Base-by-base conservation (phyloP, 2,113 vertebrate species). In the Melanerpes aurifrons region DNA sequence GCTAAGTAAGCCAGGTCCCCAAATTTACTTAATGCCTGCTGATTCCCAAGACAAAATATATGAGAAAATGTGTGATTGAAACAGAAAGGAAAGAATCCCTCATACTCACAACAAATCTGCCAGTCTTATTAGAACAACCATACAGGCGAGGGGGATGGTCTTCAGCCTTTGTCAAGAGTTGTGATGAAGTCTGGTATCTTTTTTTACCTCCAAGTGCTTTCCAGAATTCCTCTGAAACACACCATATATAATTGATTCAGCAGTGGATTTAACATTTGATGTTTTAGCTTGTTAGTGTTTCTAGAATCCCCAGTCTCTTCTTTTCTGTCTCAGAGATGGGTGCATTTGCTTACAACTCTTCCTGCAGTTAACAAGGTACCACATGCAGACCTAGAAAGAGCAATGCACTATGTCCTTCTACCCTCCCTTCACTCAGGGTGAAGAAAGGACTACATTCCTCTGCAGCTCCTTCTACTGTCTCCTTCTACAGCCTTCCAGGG, bases 121-220 rank as follows among this genome's bases (percentile, higher is more conserved):
- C 99, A 1, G 98, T 98, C 94, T 99, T 99, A 95, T 99, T 99
- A 91, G 99, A 99, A 91, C 99, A 99, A 63, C 98, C 98, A 3
- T 98, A 99, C 26, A 99, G 97, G 73, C 98, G 98, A 62, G 98
- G 98, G 1, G 97, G 98, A 48, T 97, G 98, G 68, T 96, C 82
- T 94, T 97, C 96, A n/a, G 83, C 95, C 54, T 94, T 93, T 76
- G 94, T 97, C 94, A 98, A 97, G 35, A 99, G 97, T 24, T 97
- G 94, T 7, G 97, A 82, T 19, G 99, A 99, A 9, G 98, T 99
- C 96, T 99, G 99, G 59, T 99, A 99, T 12, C 61, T 56, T 71
- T 96, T 97, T 94, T 98, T 98, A 31, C 99, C 99, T 45, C 99
- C 98, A 63, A 99, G 97, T 9, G 96, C 95, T 53, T 91, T 93